A percentile compares a stretch with the other conserved stretches of the same genome.
phyloP scores from a whole-genome alignment of 2,797 vertebrate species.

The Pseudotriccus pelzelni region DNA sequence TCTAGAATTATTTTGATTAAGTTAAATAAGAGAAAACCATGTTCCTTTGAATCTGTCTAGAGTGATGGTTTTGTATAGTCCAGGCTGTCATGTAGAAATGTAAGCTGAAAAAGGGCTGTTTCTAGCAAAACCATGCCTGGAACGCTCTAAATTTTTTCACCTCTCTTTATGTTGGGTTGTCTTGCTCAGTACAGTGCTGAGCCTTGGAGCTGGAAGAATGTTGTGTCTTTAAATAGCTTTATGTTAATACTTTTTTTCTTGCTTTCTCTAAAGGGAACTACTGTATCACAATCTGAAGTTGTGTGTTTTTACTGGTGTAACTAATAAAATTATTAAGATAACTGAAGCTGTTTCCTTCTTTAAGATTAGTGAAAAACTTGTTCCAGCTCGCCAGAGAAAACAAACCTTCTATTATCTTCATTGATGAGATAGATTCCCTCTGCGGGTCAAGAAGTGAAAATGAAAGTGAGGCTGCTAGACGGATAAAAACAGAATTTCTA shows the following conservation, averaged over 20 bases:
- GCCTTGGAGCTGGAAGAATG: background rate
- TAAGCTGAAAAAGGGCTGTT: background rate
- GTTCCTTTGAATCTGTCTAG: background rate
- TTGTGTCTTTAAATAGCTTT: background rate
- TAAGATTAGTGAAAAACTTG: constrained; percentile 94
- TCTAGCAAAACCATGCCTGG: background rate
- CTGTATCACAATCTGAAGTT: background rate
- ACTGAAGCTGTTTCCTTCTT: constrained; percentile 18
- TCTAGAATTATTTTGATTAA: background rate
- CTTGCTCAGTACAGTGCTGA: background rate
- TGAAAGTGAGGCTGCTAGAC: constrained; percentile 94
- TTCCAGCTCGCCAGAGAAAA: constrained; percentile 93
- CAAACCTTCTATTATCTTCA: constrained; percentile 98
- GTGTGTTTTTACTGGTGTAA: background rate
- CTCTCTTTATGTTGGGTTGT: background rate
- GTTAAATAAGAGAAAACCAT: background rate
- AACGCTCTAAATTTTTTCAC: background rate
- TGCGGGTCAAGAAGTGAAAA: constrained; percentile 97
- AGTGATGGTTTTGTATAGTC: background rate
- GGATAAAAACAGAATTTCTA: constrained; percentile 98
- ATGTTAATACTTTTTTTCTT: background rate
- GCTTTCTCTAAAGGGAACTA: background rate
- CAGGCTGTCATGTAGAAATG: background rate
- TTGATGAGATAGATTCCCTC: constrained; percentile 97
- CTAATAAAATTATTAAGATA: background rate